These are phyloP conservation scores for Troglohyphantes excavatus DNA, from an alignment of 2,888 invertebrate genomes.

Conservation along the genomic window DNA sequence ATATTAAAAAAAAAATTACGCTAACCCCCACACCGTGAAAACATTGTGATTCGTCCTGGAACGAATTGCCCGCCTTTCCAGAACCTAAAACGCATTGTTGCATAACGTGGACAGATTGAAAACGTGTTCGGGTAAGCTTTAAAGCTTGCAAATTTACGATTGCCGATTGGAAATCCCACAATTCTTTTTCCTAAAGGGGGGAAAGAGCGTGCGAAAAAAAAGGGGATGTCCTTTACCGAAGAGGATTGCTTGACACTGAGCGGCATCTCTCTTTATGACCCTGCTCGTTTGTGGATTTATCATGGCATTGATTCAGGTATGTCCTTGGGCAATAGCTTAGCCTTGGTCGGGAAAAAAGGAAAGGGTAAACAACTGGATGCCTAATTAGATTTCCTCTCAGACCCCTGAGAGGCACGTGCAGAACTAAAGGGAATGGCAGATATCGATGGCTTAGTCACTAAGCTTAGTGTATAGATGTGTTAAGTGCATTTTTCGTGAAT, in stretches of 20 bases:
- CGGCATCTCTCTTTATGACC: background rate
- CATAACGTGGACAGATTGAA: background rate
- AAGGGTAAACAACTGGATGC: slow-evolving; percentile 48
- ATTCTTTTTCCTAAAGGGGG: background rate
- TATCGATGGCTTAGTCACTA: too few species aligned
- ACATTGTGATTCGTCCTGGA: too few species aligned
- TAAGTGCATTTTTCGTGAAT: too few species aligned
- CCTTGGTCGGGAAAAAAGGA: slow-evolving; percentile 33
- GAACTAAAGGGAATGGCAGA: background rate
- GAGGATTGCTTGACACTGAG: background rate
- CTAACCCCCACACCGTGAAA: background rate
- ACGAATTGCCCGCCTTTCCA: background rate
- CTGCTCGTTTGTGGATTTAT: slow-evolving; percentile 3
- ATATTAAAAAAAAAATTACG: too few species aligned
- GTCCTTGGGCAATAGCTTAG: slow-evolving; percentile 56
- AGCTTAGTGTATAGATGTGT: too few species aligned
- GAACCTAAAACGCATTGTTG: background rate
- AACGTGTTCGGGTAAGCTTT: background rate
- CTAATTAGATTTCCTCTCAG: slow-evolving; percentile 12
- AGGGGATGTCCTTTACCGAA: background rate
- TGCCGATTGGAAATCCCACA: slow-evolving; percentile 4
- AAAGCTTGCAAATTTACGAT: background rate
- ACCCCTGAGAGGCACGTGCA: slow-evolving; percentile 16
- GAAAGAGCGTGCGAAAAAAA: background rate
- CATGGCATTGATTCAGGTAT: slow-evolving; percentile 14